phyloP scores from a whole-genome alignment of 2,888 invertebrate species.

The Limnephilus marmoratus region DNA sequence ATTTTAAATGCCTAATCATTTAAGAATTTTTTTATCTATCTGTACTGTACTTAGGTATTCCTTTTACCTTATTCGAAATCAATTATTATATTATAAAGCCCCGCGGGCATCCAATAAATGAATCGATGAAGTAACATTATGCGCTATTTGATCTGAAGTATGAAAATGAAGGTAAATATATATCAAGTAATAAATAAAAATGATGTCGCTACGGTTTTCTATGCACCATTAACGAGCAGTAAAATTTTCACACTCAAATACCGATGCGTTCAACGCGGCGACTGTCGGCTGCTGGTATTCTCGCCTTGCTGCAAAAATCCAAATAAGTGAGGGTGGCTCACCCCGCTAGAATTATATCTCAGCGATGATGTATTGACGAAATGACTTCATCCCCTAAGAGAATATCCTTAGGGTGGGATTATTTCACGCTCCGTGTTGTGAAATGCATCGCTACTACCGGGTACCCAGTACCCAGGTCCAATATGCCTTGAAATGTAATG shows the following conservation, averaged over 20 bases:
- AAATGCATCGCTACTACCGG: background rate
- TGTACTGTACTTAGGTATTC: too few species aligned
- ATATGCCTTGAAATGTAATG: conserved; percentile 55
- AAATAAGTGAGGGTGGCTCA: conserved; percentile 26
- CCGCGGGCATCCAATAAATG: too few species aligned
- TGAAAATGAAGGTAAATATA: background rate
- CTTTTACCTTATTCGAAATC: too few species aligned
- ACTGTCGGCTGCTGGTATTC: background rate
- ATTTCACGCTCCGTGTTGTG: conserved; percentile 57
- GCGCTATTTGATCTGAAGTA: background rate
- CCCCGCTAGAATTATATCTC: conserved; percentile 51
- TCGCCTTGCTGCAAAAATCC: conserved; percentile 34
- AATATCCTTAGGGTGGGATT: conserved; percentile 57
- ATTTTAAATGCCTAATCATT: too few species aligned
- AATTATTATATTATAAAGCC: too few species aligned
- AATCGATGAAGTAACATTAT: too few species aligned
- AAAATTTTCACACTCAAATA: background rate
- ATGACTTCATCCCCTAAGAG: conserved; percentile 61
- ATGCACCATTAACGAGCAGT: background rate
- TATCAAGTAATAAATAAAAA: background rate
- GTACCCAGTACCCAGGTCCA: conserved; percentile 47
- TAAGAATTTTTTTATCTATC: too few species aligned
- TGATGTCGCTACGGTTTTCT: background rate
- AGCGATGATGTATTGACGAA: conserved; percentile 63
- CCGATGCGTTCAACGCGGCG: background rate